Evolutionary conservation across 1,140 invertebrate species (phyloP), one percentile per base, ranked within the genome.

Genomic region (Drosophila watanabei): DNA sequence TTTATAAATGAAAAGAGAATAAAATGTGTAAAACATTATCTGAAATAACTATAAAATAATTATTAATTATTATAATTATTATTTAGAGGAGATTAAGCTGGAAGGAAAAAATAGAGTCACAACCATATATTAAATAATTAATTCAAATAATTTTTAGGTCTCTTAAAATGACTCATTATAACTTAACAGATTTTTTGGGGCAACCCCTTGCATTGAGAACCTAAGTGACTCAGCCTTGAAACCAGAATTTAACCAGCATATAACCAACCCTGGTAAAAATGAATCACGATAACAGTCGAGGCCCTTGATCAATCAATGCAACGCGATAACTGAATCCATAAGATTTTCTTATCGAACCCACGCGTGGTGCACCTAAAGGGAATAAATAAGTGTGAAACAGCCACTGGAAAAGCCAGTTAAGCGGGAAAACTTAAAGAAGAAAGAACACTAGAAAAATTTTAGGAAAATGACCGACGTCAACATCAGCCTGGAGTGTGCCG

Each of bases 401-500:
- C 52, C 33, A 56, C 18, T 56, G 52, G 52, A 24, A 56, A 56
- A 56, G 30, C 9, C 63, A 65, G 57, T 65, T 5, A 18, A n/a
- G 37, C 16, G 5, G 9, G 18, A n/a, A 24, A 62, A 62, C 30
- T 45, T 52, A 18, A 65, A 18, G 20, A 35, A 51, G 33, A 0
- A 43, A 69, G 41, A 58, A 24, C 60, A 13, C 20, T 10, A 20
- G 14, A 45, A 16, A 28, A 43, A 16, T 32, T 80, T 35, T 51
- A 71, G 9, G 14, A 13, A 65, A 4, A 65, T 65, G 63, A 43
- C 14, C 20, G 60, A 24, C 10, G 57, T 62, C 2, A 65, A 73
- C 9, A 60, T 73, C 9, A 90, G 82, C 39, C 59, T 89, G 9
- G 46, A 73, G 14, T 85, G 79, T 18, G 49, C 49, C 75, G 86